phyloP scores from a whole-genome alignment of 2,797 vertebrate genomes.

The Cirrhinus mrigala region DNA sequence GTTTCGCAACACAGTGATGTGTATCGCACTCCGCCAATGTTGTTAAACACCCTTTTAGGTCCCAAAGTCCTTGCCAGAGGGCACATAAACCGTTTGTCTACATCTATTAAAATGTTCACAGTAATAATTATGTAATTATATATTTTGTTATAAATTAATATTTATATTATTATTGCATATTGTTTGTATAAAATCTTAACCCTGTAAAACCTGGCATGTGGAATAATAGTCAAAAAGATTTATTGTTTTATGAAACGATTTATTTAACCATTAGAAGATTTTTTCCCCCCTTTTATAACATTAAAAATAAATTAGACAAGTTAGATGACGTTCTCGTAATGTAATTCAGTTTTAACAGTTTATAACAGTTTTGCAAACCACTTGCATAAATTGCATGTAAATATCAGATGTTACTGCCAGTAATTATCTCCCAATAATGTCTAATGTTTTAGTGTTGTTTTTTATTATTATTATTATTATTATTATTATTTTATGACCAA shows the following conservation, averaged over 20 bases:
- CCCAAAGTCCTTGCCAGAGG: background rate
- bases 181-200: too few relatives aligned
- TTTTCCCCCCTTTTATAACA: background rate
- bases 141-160: background rate
- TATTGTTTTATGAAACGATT: background rate
- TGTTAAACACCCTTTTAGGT: background rate
- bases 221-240: background rate
- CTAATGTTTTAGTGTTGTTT: too few relatives aligned
- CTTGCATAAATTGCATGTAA: background rate
- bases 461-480: too few relatives aligned
- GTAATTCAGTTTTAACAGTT: too few relatives aligned
- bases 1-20: conserved; percentile 37
- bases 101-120: background rate
- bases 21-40: background rate
- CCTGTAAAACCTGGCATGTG: background rate
- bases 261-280: background rate
- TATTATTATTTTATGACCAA: background rate
- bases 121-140: background rate
- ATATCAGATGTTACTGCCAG: background rate
- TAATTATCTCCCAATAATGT: background rate
- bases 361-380: background rate
- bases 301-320: background rate
- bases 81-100: background rate
- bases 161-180: background rate
- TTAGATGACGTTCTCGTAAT: background rate